These are phyloP conservation scores for Apoda limacodes DNA, from an alignment of 2,888 invertebrate genomes.

Conservation along the genomic window DNA sequence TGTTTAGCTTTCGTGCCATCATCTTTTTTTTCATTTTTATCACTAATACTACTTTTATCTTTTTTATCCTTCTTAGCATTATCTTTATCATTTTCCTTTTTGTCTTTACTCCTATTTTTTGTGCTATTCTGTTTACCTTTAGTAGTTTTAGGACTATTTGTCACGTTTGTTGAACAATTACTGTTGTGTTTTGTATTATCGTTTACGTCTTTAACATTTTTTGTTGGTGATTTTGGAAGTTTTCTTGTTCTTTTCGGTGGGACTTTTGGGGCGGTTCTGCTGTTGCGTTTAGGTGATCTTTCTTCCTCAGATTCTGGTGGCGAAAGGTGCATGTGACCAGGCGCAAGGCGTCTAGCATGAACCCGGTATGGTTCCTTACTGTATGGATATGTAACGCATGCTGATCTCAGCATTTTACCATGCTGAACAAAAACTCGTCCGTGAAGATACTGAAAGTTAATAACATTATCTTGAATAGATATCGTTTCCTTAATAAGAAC, in stretches of 20 bases:
- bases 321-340: conserved; percentile 36
- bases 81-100: conserved; percentile 23
- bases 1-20: conserved; percentile 32
- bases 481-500: no score
- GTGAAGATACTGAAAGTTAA: conserved; percentile 80
- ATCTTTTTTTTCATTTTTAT: conserved; percentile 25
- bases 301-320: conserved; percentile 51
- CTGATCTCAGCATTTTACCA: conserved; percentile 75
- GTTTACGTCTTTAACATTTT: conserved; percentile 48
- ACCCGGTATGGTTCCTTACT: conserved; percentile 58
- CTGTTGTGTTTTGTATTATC: conserved; percentile 55
- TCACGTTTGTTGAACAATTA: conserved; percentile 25
- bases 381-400: conserved; percentile 68
- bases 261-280: conserved; percentile 32
- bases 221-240: conserved; percentile 54
- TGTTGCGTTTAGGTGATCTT: conserved; percentile 40
- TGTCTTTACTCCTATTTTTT: conserved; percentile 27
- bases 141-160: conserved; percentile 36
- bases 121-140: conserved; percentile 23
- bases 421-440: conserved; percentile 81
- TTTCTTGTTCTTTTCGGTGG: conserved; percentile 46
- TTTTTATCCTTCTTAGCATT: conserved; percentile 36
- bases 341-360: conserved; percentile 46
- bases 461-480: no score
- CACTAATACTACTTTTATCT: conserved; percentile 25